Conservation (phyloP, 2,113 vertebrate genomes). For the Gadus chalcogrammus region DNA sequence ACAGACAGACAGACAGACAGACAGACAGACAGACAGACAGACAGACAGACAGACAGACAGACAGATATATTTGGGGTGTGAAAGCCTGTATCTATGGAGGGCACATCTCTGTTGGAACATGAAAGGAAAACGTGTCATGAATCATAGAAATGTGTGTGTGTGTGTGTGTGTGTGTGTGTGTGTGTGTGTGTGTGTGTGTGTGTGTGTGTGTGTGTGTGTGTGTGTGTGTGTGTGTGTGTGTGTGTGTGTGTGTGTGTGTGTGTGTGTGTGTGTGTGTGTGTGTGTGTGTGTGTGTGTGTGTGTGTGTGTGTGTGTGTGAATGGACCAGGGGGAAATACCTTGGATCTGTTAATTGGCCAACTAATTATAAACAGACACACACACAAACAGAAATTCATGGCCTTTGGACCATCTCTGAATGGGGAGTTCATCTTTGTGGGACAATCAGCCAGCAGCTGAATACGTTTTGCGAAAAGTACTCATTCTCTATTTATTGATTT, state of each 20-base stretch:
- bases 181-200: conserved; percentile 2
- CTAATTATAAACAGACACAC: conserved; percentile 69
- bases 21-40: conserved; percentile 49
- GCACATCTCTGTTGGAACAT: conserved; percentile 50
- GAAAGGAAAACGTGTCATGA: conserved; percentile 71
- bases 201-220: conserved; percentile 23
- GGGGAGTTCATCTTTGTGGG: conserved; percentile 40
- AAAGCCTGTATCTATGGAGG: conserved; percentile 66
- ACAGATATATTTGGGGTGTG: conserved; percentile 45
- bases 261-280: conserved; percentile 10
- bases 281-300: conserved; percentile 35
- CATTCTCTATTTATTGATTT: neutral
- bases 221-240: neutral
- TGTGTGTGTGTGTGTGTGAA: conserved; percentile 54
- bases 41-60: neutral
- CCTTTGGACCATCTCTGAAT: conserved; percentile 28
- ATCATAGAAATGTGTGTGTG: conserved; percentile 62
- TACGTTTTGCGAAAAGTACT: conserved; percentile 6
- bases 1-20: neutral
- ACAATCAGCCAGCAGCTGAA: conserved; percentile 27
- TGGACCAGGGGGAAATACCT: conserved; percentile 71
- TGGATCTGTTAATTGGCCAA: conserved; percentile 83
- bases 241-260: conserved; percentile 28
- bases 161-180: conserved; percentile 21
- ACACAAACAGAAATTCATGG: conserved; percentile 33